Base-by-base conservation (phyloP, 2,797 vertebrate species). In the Echeneis naucrates region DNA sequence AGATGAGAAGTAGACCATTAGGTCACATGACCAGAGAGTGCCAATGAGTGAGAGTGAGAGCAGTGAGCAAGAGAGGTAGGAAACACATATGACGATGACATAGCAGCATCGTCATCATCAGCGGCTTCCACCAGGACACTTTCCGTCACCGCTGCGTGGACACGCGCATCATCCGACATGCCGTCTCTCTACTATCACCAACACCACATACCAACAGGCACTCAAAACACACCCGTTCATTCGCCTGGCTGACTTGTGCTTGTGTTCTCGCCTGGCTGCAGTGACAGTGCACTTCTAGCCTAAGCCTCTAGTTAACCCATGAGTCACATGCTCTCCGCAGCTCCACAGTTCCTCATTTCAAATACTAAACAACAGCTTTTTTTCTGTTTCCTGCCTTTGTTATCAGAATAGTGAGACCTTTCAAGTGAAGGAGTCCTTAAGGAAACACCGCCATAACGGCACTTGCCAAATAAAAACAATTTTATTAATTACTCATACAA, bases 21-120 rank as follows among this genome's bases (percentile, higher is more conserved):
- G 86, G 89, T 93, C 92, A 93, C 40, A 11, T 90, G 91, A 87
- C 79, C 60, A 38, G 50, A 40, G 59, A 75, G 68, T 57, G 67
- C 92, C 92, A 93, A 91, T 91, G 78, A 88, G 87, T 13, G 35
- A 74, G 76, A 71, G 83, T 76, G 72, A 87, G 78, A 84, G 81
- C 77, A 73, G 58, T 66, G 80, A 87, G 85, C 61, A 77, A 71
- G 86, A 78, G 77, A 91, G 85, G 84, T 76, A 83, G 84, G 81
- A 89, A 90, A 88, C 81, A 83, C 78, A 83, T 80, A 88, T 82
- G 74, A 87, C 72, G 75, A 74, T 94, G 91, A 94, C 86, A 87
- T 87, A 78, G 85, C 78, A 45, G 75, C 86, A 50, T 64, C 88
- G 75, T 87, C 78, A 72, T 61, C 75, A 83, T 66, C 76, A 58